Evolutionary conservation across 2,113 vertebrate species (phyloP), one percentile per base, ranked within the genome.

Genomic region (Lanius collurio): DNA sequence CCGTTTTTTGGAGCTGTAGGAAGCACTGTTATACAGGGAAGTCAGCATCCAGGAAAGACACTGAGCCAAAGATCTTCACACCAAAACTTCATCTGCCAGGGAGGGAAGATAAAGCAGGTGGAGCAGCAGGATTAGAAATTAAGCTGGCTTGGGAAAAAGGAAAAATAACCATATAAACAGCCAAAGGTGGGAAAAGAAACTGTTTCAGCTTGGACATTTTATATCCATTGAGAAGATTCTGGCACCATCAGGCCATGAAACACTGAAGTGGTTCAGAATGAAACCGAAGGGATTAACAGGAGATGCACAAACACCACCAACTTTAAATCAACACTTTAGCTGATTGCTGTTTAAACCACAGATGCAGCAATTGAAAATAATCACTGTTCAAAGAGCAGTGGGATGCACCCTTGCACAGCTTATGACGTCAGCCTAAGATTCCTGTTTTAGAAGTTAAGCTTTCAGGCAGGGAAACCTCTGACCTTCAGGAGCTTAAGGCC

Each of bases 1-100:
- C 21, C 12, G 1, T 3, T 44, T 49, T 75, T 35, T 7, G 15
- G 55, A 80, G 46, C 1, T 1, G 1, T 1, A 26, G 49, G 5
- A 69, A 83, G 53, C 17, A 3, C 23, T 7, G 13, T 0, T 52
- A 24, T 42, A 35, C 12, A 15, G 39, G 1, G 41, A 77, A 78
- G 16, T 30, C 59, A 77, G 37, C 63, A 41, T 5, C 50, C 27
- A 53, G 19, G 13, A 79, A 79, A 55, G 1, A 2, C 0, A 6
- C 27, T 15, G 33, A 20, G 22, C 50, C 64, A 33, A 12, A 81
- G 26, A 23, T 15, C 39, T 60, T 55, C 74, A 59, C 26, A 60
- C 7, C 87, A 55, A 49, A 87, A 50, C 46, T 27, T 62, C 28
- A 13, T 23, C 57, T 62, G 49, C 27, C 33, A 53, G 17, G 1